Conservation (phyloP, 1,140 invertebrate species). For the Drosophila varians region DNA sequence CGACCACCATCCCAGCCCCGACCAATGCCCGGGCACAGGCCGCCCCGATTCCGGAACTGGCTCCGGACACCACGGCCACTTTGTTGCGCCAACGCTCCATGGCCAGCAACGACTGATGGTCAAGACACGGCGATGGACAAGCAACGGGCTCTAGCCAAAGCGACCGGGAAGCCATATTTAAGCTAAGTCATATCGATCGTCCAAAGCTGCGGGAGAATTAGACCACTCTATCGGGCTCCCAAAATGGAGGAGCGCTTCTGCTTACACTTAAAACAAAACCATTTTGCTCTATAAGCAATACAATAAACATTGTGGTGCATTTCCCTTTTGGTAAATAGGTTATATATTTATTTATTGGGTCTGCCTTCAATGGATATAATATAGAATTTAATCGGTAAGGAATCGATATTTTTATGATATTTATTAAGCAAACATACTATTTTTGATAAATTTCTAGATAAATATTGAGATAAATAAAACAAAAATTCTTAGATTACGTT, state of each 20-base stretch:
- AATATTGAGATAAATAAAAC: no score
- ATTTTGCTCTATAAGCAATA: no score
- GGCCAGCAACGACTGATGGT: conserved; percentile 25
- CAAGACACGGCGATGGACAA: conserved; percentile 11
- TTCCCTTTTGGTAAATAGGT: no score
- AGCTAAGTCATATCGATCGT: neutral
- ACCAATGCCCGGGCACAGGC: conserved; percentile 83
- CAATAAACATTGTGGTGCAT: no score
- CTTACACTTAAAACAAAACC: no score
- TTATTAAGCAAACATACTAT: no score
- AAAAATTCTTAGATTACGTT: no score
- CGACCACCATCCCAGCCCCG: conserved; percentile 86
- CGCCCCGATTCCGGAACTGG: conserved; percentile 86
- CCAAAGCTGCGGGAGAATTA: neutral
- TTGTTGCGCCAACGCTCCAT: conserved; percentile 82
- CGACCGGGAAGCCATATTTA: neutral
- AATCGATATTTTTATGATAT: no score
- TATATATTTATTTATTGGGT: no score
- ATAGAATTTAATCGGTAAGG: no score
- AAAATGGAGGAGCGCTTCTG: neutral
- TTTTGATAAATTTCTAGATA: no score
- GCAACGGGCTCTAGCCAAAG: neutral
- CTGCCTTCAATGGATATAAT: no score
- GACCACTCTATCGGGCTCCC: neutral
- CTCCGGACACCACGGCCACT: conserved; percentile 78